Base-by-base conservation (phyloP, 2,797 vertebrate species). In the Buceros bicornis region DNA sequence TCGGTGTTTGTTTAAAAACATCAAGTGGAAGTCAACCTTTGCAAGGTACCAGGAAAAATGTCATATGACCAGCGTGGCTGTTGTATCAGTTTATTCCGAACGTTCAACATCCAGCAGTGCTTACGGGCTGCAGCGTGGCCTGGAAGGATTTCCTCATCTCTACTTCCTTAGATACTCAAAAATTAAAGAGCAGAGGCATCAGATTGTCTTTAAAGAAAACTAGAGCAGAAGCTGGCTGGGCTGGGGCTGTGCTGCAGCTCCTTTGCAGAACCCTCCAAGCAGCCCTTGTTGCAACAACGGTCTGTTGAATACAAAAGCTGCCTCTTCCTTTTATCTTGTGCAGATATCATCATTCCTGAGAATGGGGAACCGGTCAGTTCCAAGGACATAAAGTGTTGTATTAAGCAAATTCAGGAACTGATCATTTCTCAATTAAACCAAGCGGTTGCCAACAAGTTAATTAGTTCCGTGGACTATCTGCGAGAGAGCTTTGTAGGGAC, bases 401-500 rank as follows among this genome's bases (percentile, higher is more conserved):
- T 99, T 94, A 98, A 98, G 42, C 99, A 99, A 98, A 99, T 99
- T 95, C 99, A 99, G 97, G 99, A 99, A 67, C 98, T 99, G 96
- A 99, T 99, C 29, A 99, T 99, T 82, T 98, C 99, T 40, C 97
- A 98, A 14, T 97, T 99, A 42, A 99, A 99, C 96, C 99, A 99
- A 96, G 99, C 99, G 0, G 99, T 99, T 90, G 99, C 99, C 6
- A 99, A 99, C 91, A 99, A 99, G 84, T 97, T 99, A 9, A 99
- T 99, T 97, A 99, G 98, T 95, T 99, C 99, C 0, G 99, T 99
- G 97, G 99, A 99, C 97, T 99, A 99, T 66, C 98, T 99, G 80
- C 97, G 99, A 4, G 99, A 99, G 98, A 99, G 99, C 98, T 99
- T 99, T 13, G 99, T 99, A 3, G 99, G 99, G 29, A 99, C 99